Conservation (phyloP, 2,113 vertebrate species). For the Pseudopipra pipra region DNA sequence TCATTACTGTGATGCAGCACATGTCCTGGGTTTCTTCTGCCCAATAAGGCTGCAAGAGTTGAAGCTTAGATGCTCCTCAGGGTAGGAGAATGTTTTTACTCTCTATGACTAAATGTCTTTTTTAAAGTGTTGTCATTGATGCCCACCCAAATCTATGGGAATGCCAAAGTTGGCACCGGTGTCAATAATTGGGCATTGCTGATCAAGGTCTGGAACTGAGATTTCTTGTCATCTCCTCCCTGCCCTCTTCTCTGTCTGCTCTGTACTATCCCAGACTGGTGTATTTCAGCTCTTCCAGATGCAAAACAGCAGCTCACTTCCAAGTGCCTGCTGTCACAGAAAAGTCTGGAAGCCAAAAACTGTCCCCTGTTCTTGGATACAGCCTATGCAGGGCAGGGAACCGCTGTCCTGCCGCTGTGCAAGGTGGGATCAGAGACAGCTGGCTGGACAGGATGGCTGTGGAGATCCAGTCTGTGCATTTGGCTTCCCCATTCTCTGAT, state of each 20-base stretch:
- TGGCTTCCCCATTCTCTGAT: not conserved
- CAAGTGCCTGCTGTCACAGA: not conserved
- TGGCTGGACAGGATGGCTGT: not conserved
- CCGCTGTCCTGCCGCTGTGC: not conserved
- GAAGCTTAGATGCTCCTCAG: not conserved
- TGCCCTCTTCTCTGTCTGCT: not conserved
- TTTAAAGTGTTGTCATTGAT: not conserved
- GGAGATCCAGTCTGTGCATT: not conserved
- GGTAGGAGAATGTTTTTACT: not conserved
- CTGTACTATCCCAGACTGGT: not conserved
- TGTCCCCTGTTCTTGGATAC: not conserved
- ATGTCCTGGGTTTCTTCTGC: not conserved
- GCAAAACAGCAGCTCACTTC: not conserved
- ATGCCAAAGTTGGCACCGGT: not conserved
- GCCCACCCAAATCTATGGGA: not conserved
- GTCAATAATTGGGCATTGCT: not conserved
- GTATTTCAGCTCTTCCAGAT: not conserved
- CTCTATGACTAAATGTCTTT: not conserved
- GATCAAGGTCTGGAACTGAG: not conserved
- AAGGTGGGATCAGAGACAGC: not conserved
- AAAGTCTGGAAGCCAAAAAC: not conserved
- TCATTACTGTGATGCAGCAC: fast-evolving
- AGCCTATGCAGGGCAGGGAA: not conserved
- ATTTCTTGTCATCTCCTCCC: not conserved
- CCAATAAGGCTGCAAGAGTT: not conserved